Evolutionary conservation across 2,113 vertebrate genomes (phyloP).

Genomic region (Microcebus murinus): DNA sequence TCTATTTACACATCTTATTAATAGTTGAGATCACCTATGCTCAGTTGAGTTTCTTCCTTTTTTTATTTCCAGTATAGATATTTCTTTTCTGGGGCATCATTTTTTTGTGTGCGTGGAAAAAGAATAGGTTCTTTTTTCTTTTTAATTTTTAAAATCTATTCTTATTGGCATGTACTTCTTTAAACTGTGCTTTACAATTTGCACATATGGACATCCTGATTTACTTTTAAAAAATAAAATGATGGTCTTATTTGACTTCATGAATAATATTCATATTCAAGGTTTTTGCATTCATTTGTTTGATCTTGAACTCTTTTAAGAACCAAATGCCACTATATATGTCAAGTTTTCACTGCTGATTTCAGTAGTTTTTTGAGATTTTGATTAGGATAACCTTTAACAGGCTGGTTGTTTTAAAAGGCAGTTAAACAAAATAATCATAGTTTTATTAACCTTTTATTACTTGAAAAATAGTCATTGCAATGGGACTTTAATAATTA

Average conservation of each 20-base stretch:
- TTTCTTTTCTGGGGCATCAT: neutral
- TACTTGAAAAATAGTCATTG: slow-evolving; percentile 58
- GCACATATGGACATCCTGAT: neutral
- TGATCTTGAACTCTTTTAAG: slow-evolving; percentile 46
- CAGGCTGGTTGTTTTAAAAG: slow-evolving; percentile 70
- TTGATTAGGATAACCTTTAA: slow-evolving; percentile 81
- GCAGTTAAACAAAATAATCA: slow-evolving; percentile 75
- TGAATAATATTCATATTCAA: slow-evolving; percentile 48
- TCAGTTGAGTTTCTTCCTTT: neutral
- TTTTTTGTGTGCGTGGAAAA: neutral
- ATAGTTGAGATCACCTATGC: neutral
- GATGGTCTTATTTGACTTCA: neutral
- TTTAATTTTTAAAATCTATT: neutral
- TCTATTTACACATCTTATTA: neutral
- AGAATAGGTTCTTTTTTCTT: neutral
- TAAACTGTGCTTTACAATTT: neutral
- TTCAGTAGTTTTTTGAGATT: slow-evolving; percentile 72
- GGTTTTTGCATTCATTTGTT: neutral
- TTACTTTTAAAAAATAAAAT: slow-evolving; percentile 28
- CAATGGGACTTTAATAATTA: slow-evolving; percentile 42
- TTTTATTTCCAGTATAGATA: neutral
- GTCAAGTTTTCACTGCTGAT: slow-evolving; percentile 65
- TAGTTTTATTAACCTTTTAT: slow-evolving; percentile 79
- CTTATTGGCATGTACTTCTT: slow-evolving; percentile 3
- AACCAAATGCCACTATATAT: slow-evolving; percentile 65